Conservation (phyloP, 2,797 vertebrate genomes). For the Leptoclinus maculatus region DNA sequence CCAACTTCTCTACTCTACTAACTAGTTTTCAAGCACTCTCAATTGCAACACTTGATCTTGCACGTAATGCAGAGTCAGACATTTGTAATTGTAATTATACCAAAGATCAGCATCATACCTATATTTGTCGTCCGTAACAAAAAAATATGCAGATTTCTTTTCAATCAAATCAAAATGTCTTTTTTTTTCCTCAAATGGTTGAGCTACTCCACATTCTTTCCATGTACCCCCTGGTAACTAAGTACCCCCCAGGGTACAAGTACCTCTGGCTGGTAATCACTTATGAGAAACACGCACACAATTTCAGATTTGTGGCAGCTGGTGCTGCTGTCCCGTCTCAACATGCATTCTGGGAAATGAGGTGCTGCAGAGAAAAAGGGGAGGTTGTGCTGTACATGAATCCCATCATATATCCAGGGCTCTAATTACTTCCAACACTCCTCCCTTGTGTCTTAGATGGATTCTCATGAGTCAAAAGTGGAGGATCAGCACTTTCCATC, state of each 20-base stretch:
- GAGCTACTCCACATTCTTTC: slow-evolving; percentile 3
- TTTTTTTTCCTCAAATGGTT: background rate
- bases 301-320: slow-evolving; percentile 20
- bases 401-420: slow-evolving; percentile 70
- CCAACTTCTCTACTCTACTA: background rate
- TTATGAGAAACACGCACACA: slow-evolving; percentile 20
- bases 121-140: slow-evolving; percentile 6
- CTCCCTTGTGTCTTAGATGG: slow-evolving; percentile 76
- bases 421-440: slow-evolving; percentile 76
- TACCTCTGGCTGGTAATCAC: slow-evolving; percentile 10
- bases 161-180: background rate
- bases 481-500: slow-evolving; percentile 80
- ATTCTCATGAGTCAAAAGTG: slow-evolving; percentile 75
- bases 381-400: slow-evolving; percentile 59
- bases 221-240: background rate
- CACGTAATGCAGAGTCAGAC: background rate
- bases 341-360: slow-evolving; percentile 64
- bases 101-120: background rate
- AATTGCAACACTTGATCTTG: background rate
- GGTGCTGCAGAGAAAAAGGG: slow-evolving; percentile 49
- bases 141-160: background rate
- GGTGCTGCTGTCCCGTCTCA: slow-evolving; percentile 23
- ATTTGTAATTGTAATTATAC: background rate
- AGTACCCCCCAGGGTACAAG: background rate
- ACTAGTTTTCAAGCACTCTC: background rate